These are phyloP conservation scores for Epirrhoe tristata DNA, from an alignment of 2,888 invertebrate species.

Conservation along the genomic window DNA sequence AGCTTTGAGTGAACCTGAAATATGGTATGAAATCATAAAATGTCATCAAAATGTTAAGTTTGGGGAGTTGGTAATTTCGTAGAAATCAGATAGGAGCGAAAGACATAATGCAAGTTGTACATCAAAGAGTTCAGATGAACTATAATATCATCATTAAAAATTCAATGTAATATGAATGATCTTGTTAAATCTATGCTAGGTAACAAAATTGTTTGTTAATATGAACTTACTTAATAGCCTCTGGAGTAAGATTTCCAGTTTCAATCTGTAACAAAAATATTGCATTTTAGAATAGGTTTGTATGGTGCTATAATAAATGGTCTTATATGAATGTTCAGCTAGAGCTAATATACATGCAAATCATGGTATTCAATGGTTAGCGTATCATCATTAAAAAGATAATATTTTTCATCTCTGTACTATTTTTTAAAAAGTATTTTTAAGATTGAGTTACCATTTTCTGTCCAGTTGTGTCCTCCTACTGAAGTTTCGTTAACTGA, in stretches of 20 bases:
- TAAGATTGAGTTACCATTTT: background rate
- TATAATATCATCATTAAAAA: conserved; percentile 61
- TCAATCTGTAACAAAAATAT: conserved; percentile 24
- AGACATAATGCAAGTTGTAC: conserved; percentile 65
- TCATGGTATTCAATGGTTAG: conserved; percentile 81
- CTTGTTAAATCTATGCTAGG: no score
- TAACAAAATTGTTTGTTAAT: no score
- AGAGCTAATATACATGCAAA: conserved; percentile 86
- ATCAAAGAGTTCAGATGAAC: conserved; percentile 71
- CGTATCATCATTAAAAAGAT: conserved; percentile 76
- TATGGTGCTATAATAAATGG: no score
- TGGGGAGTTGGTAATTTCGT: background rate
- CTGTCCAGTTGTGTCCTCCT: background rate
- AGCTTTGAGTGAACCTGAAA: background rate
- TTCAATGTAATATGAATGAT: background rate
- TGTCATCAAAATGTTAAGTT: no score
- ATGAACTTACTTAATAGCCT: background rate
- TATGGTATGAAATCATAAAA: background rate
- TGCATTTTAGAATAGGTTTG: background rate
- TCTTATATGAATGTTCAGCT: conserved; percentile 60
- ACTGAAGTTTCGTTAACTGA: background rate
- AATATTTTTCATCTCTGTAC: background rate
- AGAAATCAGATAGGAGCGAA: conserved; percentile 83
- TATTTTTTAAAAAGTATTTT: no score
- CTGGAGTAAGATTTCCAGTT: background rate